Percentiles rank a stretch among this genome's conserved stretches.
Conservation (phyloP, 2,113 vertebrate genomes). For the Conger conger region DNA sequence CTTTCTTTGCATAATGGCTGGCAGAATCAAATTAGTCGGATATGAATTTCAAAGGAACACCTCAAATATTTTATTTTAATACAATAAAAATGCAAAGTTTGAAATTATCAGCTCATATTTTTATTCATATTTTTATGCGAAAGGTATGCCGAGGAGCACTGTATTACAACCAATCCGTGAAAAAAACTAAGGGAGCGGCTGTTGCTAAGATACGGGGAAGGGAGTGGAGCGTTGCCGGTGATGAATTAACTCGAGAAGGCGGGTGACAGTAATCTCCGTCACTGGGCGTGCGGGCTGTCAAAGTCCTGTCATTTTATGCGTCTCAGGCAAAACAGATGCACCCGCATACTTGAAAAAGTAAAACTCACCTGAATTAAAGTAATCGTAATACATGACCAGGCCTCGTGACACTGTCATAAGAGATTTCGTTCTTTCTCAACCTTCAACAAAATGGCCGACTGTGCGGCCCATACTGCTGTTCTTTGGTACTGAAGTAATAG, state of each 20-base stretch:
- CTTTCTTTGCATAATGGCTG: conserved; percentile 59
- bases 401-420: conserved; percentile 75
- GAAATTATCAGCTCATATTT: conserved; percentile 75
- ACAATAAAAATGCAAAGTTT: conserved; percentile 84
- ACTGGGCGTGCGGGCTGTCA: conserved; percentile 95
- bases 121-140: conserved; percentile 76
- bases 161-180: conserved; percentile 78
- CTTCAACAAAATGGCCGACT: conserved; percentile 69
- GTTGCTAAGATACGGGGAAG: conserved; percentile 96
- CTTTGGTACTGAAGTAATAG: conserved; percentile 76
- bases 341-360: conserved; percentile 73
- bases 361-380: conserved; percentile 59
- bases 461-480: conserved; percentile 69
- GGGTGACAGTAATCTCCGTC: conserved; percentile 90
- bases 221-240: conserved; percentile 90
- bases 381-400: conserved; percentile 73
- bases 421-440: conserved; percentile 74
- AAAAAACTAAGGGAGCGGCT: conserved; percentile 76
- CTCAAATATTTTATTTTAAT: conserved; percentile 78
- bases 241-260: conserved; percentile 92
- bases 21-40: conserved; percentile 72
- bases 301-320: conserved; percentile 96
- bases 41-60: conserved; percentile 70
- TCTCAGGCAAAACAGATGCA: conserved; percentile 97
- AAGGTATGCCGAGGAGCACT: conserved; percentile 82